A percentile compares a stretch with the other conserved stretches of the same genome.
These are phyloP conservation scores for Spinibarbus caldwelli DNA, from an alignment of 2,797 vertebrate genomes.

Conservation along the genomic window DNA sequence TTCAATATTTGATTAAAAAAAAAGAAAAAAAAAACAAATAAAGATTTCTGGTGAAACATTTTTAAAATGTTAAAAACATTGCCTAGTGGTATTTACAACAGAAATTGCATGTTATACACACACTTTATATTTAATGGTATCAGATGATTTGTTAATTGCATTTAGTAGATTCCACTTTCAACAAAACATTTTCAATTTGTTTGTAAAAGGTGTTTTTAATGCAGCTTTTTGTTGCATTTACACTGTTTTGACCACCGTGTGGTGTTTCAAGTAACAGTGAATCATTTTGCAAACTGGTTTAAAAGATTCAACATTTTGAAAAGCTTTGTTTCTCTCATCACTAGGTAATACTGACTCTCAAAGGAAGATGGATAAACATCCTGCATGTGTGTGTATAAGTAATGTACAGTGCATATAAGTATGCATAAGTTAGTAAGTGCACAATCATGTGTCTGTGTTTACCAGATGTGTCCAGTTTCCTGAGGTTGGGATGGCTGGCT, in stretches of 20 bases:
- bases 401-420: background rate
- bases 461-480: slow-evolving; percentile 86
- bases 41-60: background rate
- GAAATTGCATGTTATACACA: background rate
- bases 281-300: background rate
- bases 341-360: background rate
- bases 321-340: background rate
- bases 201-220: background rate
- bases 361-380: background rate
- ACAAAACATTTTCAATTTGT: background rate
- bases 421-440: background rate
- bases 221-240: background rate
- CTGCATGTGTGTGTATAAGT: background rate
- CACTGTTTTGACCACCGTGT: background rate
- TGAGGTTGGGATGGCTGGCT: slow-evolving; percentile 91
- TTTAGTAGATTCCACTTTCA: too few species aligned
- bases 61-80: background rate
- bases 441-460: slow-evolving; percentile 1
- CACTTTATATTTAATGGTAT: background rate
- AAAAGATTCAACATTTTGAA: background rate
- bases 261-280: background rate
- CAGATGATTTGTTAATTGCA: background rate
- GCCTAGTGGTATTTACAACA: background rate
- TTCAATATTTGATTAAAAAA: background rate
- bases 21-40: background rate